Conservation (phyloP, 2,113 vertebrate genomes). For the Cebidichthys violaceus region DNA sequence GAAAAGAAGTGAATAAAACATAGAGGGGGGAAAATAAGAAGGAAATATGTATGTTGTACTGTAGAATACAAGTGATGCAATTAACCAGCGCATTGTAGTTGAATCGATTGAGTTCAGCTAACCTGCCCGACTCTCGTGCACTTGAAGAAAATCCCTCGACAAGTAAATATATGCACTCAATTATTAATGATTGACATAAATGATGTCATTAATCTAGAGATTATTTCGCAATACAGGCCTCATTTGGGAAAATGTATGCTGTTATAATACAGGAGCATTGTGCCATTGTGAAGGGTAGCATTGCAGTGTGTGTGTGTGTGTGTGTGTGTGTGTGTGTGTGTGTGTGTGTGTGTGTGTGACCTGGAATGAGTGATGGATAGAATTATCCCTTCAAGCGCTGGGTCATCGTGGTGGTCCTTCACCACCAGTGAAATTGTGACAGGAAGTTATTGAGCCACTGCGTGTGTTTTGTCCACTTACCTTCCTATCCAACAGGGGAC, state of each 20-base stretch:
- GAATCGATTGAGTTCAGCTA: background rate
- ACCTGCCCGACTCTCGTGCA: background rate
- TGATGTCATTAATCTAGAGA: background rate
- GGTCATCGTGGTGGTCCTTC: background rate
- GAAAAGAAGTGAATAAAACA: constrained; percentile 6
- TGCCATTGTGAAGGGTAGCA: background rate
- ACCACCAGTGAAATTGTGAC: constrained; percentile 7
- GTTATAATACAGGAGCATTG: background rate
- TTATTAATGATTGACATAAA: too few relatives aligned
- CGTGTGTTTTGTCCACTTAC: background rate
- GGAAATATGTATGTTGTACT: background rate
- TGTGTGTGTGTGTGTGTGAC: constrained; percentile 13
- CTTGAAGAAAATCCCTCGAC: background rate
- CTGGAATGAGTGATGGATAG: constrained; percentile 9
- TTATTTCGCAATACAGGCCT: background rate
- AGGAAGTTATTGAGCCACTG: background rate
- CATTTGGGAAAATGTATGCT: background rate
- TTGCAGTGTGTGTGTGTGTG: constrained; percentile 14
- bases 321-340: constrained; percentile 18
- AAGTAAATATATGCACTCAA: background rate
- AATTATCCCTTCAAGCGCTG: constrained; percentile 16
- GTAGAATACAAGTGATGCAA: background rate
- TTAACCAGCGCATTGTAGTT: background rate
- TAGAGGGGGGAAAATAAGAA: background rate
- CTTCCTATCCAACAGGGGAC: too few relatives aligned